Evolutionary conservation across 2,797 vertebrate species (phyloP).

Genomic region (Adelosebastes latens): DNA sequence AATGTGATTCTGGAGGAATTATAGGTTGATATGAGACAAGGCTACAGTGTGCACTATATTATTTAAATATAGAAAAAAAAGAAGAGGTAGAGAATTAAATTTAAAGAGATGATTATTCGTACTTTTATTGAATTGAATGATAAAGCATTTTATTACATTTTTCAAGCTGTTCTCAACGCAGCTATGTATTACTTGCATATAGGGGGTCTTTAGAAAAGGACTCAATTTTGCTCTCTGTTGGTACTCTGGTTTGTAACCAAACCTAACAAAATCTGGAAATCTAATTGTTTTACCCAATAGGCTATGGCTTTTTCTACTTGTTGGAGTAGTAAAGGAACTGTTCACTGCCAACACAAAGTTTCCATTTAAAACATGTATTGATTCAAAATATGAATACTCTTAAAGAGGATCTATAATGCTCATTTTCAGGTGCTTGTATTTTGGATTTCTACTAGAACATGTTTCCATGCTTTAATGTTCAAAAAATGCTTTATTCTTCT

Average conservation of each 20-base stretch:
- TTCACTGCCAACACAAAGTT: neutral
- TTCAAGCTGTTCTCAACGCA: neutral
- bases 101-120: neutral
- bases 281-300: neutral
- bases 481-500: too few relatives aligned
- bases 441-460: too few relatives aligned
- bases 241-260: neutral
- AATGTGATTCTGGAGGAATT: constrained; percentile 1
- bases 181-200: neutral
- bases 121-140: neutral
- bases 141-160: neutral
- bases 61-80: neutral
- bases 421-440: too few relatives aligned
- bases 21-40: neutral
- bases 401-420: too few relatives aligned
- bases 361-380: too few relatives aligned
- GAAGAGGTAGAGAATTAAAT: neutral
- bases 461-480: too few relatives aligned
- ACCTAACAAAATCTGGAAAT: neutral
- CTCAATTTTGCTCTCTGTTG: neutral
- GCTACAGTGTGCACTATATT: neutral
- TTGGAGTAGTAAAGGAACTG: neutral
- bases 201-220: too few relatives aligned
- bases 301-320: neutral
- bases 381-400: too few relatives aligned